These are phyloP conservation scores for Anarhynchus alexandrinus DNA, from an alignment of 2,113 vertebrate species.

Conservation along the genomic window DNA sequence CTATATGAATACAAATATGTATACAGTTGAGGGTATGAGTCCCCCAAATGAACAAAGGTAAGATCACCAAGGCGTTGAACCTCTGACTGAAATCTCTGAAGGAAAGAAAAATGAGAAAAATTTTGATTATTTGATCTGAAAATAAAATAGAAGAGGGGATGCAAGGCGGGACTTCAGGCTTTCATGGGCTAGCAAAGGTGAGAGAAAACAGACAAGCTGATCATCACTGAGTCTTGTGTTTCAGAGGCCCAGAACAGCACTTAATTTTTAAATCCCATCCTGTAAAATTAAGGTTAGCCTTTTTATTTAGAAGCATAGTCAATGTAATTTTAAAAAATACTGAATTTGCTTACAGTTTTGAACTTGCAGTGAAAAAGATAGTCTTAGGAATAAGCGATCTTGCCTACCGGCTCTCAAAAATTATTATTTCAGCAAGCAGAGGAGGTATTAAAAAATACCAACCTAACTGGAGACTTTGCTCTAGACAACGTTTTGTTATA, in stretches of 20 bases:
- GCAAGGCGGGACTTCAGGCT: background rate
- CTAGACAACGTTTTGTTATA: background rate
- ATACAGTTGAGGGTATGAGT: background rate
- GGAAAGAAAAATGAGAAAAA: background rate
- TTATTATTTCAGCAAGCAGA: background rate
- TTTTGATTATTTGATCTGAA: background rate
- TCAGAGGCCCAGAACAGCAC: background rate
- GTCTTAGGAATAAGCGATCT: background rate
- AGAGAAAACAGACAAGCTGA: background rate
- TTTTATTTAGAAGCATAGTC: background rate
- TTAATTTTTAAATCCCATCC: background rate
- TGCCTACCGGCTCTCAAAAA: background rate
- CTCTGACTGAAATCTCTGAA: background rate
- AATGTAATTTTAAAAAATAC: background rate
- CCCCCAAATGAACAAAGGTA: background rate
- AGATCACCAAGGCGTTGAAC: background rate
- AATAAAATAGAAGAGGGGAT: background rate
- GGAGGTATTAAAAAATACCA: background rate
- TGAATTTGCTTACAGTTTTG: background rate
- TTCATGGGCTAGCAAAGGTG: background rate
- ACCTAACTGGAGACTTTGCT: background rate
- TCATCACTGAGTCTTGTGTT: background rate
- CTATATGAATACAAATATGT: background rate
- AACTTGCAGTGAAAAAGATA: background rate
- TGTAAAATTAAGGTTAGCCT: background rate